These are phyloP conservation scores for Cephus rjabovi DNA, from an alignment of 2,888 invertebrate species.

Conservation along the genomic window DNA sequence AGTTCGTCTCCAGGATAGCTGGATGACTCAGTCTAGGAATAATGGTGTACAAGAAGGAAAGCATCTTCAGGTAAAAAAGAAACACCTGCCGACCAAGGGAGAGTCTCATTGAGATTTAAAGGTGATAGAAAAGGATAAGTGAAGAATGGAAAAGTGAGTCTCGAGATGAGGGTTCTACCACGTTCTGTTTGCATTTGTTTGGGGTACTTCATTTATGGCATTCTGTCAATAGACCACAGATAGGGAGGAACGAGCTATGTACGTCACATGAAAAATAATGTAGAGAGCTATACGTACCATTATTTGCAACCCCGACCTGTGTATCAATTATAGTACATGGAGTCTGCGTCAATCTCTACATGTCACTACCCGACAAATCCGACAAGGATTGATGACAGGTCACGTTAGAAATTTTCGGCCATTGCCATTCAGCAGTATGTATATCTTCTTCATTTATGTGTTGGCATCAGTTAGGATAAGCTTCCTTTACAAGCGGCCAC, in stretches of 20 bases:
- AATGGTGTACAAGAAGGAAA: neutral
- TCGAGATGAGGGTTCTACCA: neutral
- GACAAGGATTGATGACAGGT: neutral
- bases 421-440: neutral
- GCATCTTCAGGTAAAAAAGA: neutral
- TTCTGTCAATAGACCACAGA: neutral
- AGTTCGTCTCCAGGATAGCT: neutral
- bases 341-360: neutral
- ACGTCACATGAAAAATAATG: neutral
- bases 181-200: neutral
- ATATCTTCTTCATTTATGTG: neutral
- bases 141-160: neutral
- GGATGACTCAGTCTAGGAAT: neutral
- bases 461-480: too few relatives aligned
- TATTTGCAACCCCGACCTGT: neutral
- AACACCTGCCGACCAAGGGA: neutral
- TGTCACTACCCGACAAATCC: neutral
- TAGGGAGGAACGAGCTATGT: neutral
- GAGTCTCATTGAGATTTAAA: neutral
- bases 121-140: neutral
- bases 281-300: neutral
- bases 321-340: neutral
- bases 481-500: too few relatives aligned
- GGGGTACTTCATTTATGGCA: neutral
- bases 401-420: neutral